Base-by-base conservation (phyloP, 2,888 invertebrate genomes). In the Orthosia gothica region DNA sequence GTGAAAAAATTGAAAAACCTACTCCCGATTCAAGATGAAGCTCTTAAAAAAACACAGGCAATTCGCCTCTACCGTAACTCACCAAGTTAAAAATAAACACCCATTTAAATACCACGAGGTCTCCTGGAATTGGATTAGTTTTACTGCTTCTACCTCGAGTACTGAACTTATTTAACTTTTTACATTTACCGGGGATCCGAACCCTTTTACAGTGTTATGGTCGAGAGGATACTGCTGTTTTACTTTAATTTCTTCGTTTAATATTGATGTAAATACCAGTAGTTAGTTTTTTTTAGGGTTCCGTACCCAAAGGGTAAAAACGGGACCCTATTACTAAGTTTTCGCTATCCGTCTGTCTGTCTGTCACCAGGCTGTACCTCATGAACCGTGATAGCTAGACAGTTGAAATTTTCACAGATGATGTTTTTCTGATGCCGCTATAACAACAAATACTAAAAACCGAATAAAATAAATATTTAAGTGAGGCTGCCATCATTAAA, bases 131-230 rank as follows among this genome's bases (percentile, higher is more conserved):
- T 69, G 18, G 70, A 69, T 78, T 57, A 70, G 15, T 57, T 70
- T 70, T 20, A 70, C 49, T 9, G 40, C 26, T 3, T 26, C 18
- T 20, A 49, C 23, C 26, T 45, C 26, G 18, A 45, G 26, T 20
- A 18, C 20, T 26, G 55, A 12, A 70, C 40, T 70, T 74, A 70
- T 57, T 70, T 50, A 78, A 74, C 74, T 70, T 77, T 69, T 45
- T 50, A 70, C 40, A 70, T 74, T 70, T 50, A 11, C 49, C 40
- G 40, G 40, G 5, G 20, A 20, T 20, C 5, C 26, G 18, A 57
- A 50, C 26, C 13, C 50, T 69, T 78, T 78, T 20, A 16, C 26
- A 13, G 26, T 4, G 18, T 18, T 26, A 18, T 18, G 49, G 26
- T 18, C 23, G 18, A 20, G 12, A 26, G 20, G 26, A 26, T 50